Evolutionary conservation across 2,797 vertebrate species (phyloP), one percentile per base, ranked within the genome.

Genomic region (Pygocentrus nattereri): DNA sequence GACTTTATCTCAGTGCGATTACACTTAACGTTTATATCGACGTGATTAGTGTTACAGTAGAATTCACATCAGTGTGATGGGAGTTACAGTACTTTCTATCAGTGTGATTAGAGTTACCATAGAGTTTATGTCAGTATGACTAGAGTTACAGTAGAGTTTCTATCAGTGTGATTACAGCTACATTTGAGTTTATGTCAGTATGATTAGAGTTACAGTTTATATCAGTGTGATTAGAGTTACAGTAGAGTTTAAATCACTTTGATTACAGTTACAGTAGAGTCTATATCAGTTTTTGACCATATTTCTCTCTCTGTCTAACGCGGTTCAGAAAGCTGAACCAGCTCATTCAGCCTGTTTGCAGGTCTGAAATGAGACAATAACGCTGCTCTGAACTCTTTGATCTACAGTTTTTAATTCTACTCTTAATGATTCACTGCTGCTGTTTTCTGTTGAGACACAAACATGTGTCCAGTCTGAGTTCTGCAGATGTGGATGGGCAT

Each of bases 311-410:
- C 49, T 88, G 91, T 92, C 92, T 72, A 90, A 88, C 88, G 92
- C 93, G 92, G 93, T 95, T 94, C 93, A 90, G 82, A 89, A 85
- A 85, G 70, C 73, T 91, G 94, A 95, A 94, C 93, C 90, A 76
- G 91, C 93, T 95, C 94, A 94, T 95, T 94, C 88, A 74, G 84
- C 87, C 91, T 89, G 81, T 74, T 87, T 80, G 47, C 61, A 70
- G 91, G 91, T 88, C 82, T 84, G 27, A 84, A 92, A 94, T 95
- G 94, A 94, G 94, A 90, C 84, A 85, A 76, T 90, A 91, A 91
- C 89, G 18, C 74, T 81, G 61, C 78, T 65, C 69, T 82, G 18
- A 74, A 16, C 41, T 23, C 12, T 58, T 72, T 61, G n/a, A 6
- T 47, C 41, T 54, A 16, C 62, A 67, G 65, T 50, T 1, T 47